Conservation (phyloP, 2,113 vertebrate genomes). For the Gopherus evgoodei region DNA sequence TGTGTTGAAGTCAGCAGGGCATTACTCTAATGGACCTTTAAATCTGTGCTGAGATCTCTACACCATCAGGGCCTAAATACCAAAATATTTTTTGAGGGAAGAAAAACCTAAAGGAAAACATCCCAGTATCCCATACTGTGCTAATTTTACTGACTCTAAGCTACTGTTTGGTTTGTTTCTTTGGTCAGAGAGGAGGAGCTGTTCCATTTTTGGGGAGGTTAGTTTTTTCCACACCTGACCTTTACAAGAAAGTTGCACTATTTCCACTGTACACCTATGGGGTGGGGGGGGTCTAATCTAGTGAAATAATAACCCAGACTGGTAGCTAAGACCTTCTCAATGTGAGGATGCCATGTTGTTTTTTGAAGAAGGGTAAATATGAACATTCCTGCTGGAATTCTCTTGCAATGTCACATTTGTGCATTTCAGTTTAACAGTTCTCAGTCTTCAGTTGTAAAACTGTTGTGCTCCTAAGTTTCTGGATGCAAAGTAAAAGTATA, state of each 20-base stretch:
- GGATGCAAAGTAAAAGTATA: not conserved
- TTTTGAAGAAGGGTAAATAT: not conserved
- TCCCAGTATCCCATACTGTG: not conserved
- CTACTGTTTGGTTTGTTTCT: not conserved
- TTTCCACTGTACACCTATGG: not conserved
- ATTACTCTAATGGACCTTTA: not conserved
- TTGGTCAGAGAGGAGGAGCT: not conserved
- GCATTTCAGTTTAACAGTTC: not conserved
- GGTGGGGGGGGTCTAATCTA: not conserved
- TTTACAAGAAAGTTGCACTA: not conserved
- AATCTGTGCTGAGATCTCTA: not conserved
- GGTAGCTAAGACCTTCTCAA: not conserved
- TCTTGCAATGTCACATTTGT: not conserved
- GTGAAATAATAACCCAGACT: not conserved
- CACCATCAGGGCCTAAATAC: not conserved
- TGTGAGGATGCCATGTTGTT: not conserved
- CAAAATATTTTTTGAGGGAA: not conserved
- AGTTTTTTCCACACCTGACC: not conserved
- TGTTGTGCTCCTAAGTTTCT: not conserved
- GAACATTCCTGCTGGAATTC: not conserved
- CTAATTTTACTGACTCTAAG: not conserved
- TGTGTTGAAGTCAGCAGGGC: not conserved
- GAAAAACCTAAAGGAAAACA: not conserved
- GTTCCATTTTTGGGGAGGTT: not conserved
- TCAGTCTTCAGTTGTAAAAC: not conserved